These are phyloP conservation scores for Cydia pomonella DNA, from an alignment of 1,140 invertebrate species.

Conservation along the genomic window DNA sequence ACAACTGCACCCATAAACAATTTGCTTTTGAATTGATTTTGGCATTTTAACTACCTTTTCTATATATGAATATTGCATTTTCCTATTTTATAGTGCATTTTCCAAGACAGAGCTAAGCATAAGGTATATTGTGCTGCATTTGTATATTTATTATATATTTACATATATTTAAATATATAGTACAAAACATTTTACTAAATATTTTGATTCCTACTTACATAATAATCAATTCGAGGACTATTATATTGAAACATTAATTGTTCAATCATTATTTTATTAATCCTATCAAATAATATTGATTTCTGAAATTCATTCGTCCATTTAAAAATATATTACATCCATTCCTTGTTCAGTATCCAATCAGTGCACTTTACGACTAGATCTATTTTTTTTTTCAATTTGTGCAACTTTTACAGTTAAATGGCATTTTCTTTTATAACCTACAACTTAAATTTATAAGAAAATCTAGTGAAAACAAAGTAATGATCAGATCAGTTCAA, in stretches of 20 bases:
- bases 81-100: conserved; percentile 46
- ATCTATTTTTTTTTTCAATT: conserved; percentile 28
- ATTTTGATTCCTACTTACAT: conserved; percentile 59
- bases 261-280: conserved; percentile 39
- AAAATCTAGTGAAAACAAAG: neutral
- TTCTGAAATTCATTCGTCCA: neutral
- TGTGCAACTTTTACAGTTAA: conserved; percentile 4
- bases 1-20: neutral
- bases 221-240: conserved; percentile 52
- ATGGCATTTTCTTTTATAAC: conserved; percentile 6
- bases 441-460: neutral
- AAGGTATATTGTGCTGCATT: conserved; percentile 54
- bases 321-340: conserved; percentile 8
- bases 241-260: conserved; percentile 52
- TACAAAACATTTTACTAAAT: conserved; percentile 71
- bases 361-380: conserved; percentile 36
- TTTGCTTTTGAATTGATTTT: conserved; percentile 49
- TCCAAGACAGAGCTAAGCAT: conserved; percentile 55
- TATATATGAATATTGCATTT: conserved; percentile 55
- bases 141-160: conserved; percentile 51
- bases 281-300: neutral
- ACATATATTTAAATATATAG: conserved; percentile 53
- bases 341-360: conserved; percentile 12
- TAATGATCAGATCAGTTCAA: conserved; percentile 8
- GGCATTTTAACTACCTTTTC: conserved; percentile 53